Conservation (phyloP, 1,140 invertebrate genomes). For the Heliconius melpomene region DNA sequence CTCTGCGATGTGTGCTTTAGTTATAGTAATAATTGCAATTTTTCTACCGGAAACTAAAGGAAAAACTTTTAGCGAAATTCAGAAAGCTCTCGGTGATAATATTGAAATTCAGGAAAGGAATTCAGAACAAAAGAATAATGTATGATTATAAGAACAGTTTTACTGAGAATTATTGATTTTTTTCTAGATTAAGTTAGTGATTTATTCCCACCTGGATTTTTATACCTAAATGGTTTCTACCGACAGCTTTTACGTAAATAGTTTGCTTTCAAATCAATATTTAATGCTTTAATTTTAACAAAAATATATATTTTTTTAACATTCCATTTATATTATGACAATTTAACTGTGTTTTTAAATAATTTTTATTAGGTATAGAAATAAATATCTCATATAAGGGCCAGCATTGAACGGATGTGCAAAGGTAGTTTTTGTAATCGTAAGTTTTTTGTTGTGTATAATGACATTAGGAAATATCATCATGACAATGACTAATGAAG, state of each 20-base stretch:
- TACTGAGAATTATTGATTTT: not conserved
- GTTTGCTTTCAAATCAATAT: too few relatives aligned
- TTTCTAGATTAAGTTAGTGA: not conserved
- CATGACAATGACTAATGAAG: too few relatives aligned
- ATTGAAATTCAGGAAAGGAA: conserved; percentile 1
- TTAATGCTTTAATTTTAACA: too few relatives aligned
- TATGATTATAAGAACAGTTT: not conserved
- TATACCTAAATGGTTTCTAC: too few relatives aligned
- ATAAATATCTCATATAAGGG: too few relatives aligned
- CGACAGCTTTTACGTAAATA: too few relatives aligned
- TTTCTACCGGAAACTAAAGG: conserved; percentile 43
- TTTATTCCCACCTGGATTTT: not conserved
- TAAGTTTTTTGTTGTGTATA: not conserved
- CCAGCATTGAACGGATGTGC: too few relatives aligned
- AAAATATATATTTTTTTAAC: too few relatives aligned
- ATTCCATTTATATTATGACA: too few relatives aligned
- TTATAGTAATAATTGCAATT: conserved; percentile 25
- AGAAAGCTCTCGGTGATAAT: conserved; percentile 23
- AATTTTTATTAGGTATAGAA: too few relatives aligned
- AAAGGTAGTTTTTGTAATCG: not conserved
- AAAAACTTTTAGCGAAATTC: conserved; percentile 40
- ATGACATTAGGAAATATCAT: not conserved
- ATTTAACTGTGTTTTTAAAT: too few relatives aligned
- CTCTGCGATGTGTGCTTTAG: conserved; percentile 23
- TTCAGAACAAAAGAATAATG: not conserved